phyloP scores from a whole-genome alignment of 2,113 vertebrate species.

The Calonectris borealis region DNA sequence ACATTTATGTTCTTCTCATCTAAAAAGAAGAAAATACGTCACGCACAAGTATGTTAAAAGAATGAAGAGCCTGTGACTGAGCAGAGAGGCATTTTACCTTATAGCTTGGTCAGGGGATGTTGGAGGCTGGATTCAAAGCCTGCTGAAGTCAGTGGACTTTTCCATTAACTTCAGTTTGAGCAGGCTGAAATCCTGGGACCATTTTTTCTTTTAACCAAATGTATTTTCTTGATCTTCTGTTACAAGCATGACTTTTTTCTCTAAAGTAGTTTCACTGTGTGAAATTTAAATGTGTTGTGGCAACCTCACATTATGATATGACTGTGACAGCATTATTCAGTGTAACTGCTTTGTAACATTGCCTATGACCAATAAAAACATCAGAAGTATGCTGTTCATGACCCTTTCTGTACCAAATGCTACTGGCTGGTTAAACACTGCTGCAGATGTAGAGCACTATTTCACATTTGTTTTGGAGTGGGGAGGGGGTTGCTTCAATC shows the following conservation, averaged over 20 bases:
- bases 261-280: conserved; percentile 49
- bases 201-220: neutral
- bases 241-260: neutral
- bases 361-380: conserved; percentile 49
- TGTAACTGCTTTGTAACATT: conserved; percentile 29
- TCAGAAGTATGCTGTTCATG: neutral
- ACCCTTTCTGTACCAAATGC: neutral
- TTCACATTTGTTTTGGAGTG: neutral
- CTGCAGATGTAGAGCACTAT: neutral
- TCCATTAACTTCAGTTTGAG: neutral
- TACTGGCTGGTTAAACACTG: neutral
- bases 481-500: neutral
- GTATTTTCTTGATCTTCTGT: conserved; percentile 39
- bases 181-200: neutral
- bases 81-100: neutral
- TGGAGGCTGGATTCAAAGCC: neutral
- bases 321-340: conserved; percentile 51
- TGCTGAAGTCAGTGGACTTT: neutral
- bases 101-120: neutral
- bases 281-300: conserved; percentile 54
- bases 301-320: neutral
- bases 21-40: neutral
- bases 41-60: conserved; percentile 15
- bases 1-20: neutral
- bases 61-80: neutral